Evolutionary conservation across 2,113 vertebrate species (phyloP).

Genomic region (Barbus barbus): DNA sequence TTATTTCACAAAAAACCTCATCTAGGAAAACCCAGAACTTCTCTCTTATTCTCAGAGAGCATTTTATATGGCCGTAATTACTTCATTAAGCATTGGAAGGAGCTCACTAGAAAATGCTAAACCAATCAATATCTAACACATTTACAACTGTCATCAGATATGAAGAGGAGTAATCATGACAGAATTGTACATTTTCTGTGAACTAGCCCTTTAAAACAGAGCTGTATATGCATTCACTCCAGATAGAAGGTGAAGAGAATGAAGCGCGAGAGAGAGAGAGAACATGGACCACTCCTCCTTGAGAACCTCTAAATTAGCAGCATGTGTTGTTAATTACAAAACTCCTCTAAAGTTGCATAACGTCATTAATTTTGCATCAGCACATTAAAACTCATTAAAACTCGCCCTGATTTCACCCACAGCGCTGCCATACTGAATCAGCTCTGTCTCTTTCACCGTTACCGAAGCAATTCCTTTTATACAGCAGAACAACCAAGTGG

Average conservation of each 20-base stretch:
- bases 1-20: neutral
- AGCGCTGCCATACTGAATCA: conserved; percentile 35
- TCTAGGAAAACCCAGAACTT: neutral
- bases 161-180: neutral
- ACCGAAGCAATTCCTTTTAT: neutral
- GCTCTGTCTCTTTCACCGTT: neutral
- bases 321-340: conserved; percentile 74
- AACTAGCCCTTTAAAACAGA: neutral
- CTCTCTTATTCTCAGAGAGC: neutral
- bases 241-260: conserved; percentile 35
- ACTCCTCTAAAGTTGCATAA: conserved; percentile 71
- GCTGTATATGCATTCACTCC: conserved; percentile 16
- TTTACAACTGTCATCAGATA: neutral
- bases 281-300: conserved; percentile 61
- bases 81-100: neutral
- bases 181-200: neutral
- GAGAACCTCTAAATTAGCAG: conserved; percentile 65
- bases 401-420: conserved; percentile 56
- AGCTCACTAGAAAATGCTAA: neutral
- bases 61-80: neutral
- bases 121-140: neutral
- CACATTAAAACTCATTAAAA: conserved; percentile 66
- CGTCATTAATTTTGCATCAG: conserved; percentile 70
- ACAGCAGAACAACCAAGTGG: neutral
- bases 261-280: conserved; percentile 40